Evolutionary conservation across 2,797 vertebrate species (phyloP), one percentile per base, ranked within the genome.

Genomic region (Galagoides demidoff): DNA sequence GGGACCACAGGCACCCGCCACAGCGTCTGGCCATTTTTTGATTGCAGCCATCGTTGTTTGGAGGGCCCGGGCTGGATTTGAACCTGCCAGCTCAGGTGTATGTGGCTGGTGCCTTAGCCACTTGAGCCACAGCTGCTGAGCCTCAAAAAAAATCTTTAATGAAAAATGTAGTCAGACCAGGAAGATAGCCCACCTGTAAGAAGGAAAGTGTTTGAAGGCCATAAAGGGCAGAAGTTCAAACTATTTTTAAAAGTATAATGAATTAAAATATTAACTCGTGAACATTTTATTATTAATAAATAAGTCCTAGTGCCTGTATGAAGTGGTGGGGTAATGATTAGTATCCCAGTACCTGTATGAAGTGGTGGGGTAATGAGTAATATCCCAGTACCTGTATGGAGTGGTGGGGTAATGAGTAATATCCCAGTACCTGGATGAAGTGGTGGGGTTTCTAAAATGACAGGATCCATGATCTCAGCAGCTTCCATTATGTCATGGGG

Each of bases 81-180:
- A n/a, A n/a, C n/a, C n/a, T n/a, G n/a, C n/a, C n/a, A n/a, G n/a
- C n/a, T n/a, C n/a, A n/a, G n/a, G n/a, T n/a, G n/a, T n/a, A n/a
- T n/a, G n/a, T n/a, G n/a, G n/a, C n/a, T n/a, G n/a, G n/a, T n/a
- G n/a, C n/a, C n/a, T n/a, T n/a, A n/a, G n/a, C n/a, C n/a, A n/a
- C n/a, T n/a, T n/a, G n/a, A n/a, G n/a, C n/a, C n/a, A n/a, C n/a
- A n/a, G n/a, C n/a, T n/a, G n/a, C n/a, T n/a, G n/a, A n/a, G n/a
- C n/a, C n/a, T n/a, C n/a, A 27, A 73, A 84, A 77, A 57, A 5
- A 74, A 59, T 61, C n/a, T 89, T 94, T 76, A 87, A 34, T 89
- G 43, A 89, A 31, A 89, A 90, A 92, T 25, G 78, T 7, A 66
- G 64, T 43, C 49, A 81, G 49, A 88, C 37, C 22, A 85, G 74